These are phyloP conservation scores for Calyptommatus sinebrachiatus DNA, from an alignment of 2,113 vertebrate genomes.

Conservation along the genomic window DNA sequence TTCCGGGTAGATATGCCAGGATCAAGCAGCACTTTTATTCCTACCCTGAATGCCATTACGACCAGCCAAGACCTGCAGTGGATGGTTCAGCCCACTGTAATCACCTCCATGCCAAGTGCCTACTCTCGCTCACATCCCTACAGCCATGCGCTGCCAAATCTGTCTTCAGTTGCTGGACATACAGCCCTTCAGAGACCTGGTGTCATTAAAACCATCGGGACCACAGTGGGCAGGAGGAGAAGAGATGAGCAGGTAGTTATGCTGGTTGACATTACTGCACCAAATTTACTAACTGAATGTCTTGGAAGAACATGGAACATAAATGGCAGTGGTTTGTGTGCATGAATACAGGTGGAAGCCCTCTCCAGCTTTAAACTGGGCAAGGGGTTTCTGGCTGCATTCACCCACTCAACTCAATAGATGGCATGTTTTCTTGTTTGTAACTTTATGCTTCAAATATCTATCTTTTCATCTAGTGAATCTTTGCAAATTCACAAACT, in stretches of 20 bases:
- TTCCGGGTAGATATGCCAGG: conserved; percentile 98
- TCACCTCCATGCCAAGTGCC: conserved; percentile 98
- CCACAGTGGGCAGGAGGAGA: conserved; percentile 87
- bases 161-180: conserved; percentile 83
- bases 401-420: background rate
- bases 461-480: no score
- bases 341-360: no score
- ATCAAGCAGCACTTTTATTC: conserved; percentile 97
- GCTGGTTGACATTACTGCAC: fast-evolving
- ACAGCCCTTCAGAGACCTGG: conserved; percentile 88
- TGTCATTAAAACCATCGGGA: conserved; percentile 95
- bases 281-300: background rate
- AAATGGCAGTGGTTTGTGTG: no score
- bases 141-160: conserved; percentile 82
- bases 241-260: conserved; percentile 90
- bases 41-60: conserved; percentile 98
- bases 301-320: background rate
- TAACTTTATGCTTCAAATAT: background rate
- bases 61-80: conserved; percentile 99
- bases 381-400: no score
- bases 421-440: background rate
- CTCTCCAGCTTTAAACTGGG: no score
- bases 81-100: conserved; percentile 99
- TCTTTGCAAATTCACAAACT: no score
- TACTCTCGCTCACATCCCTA: conserved; percentile 93